These are phyloP conservation scores for Nothocercus julius DNA, from an alignment of 2,113 vertebrate genomes.

Conservation along the genomic window DNA sequence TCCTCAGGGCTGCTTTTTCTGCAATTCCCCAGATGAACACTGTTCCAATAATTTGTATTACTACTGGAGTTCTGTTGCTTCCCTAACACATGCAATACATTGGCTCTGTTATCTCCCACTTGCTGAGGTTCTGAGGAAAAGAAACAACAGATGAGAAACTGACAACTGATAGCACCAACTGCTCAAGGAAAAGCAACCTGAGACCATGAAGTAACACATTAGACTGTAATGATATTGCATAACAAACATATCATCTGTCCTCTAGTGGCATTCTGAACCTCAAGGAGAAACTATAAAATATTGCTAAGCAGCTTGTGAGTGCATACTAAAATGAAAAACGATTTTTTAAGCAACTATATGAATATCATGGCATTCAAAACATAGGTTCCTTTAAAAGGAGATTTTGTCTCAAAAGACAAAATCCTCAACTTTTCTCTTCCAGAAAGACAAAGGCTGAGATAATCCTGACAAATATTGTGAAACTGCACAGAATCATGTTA, in stretches of 20 bases:
- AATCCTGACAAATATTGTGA: background rate
- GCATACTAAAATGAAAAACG: background rate
- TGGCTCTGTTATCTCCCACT: slow-evolving; percentile 81
- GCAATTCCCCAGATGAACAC: slow-evolving; percentile 67
- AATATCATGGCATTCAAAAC: background rate
- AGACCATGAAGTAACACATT: slow-evolving; percentile 50
- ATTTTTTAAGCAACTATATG: background rate
- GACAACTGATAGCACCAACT: slow-evolving; percentile 82
- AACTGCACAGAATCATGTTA: background rate
- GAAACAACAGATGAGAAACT: slow-evolving; percentile 83
- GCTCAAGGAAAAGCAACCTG: slow-evolving; percentile 74
- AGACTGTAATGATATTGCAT: slow-evolving; percentile 46
- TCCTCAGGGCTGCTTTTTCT: slow-evolving; percentile 78
- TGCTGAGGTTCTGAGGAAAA: slow-evolving; percentile 79
- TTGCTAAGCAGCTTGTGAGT: slow-evolving; percentile 36
- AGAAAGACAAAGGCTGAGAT: background rate
- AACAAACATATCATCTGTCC: slow-evolving; percentile 51
- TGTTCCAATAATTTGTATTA: slow-evolving; percentile 59
- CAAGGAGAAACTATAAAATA: slow-evolving; percentile 31
- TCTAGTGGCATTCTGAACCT: slow-evolving; percentile 53
- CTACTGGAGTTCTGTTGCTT: slow-evolving; percentile 70
- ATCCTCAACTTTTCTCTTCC: background rate
- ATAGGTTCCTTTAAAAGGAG: background rate
- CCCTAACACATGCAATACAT: slow-evolving; percentile 64
- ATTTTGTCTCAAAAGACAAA: background rate